Evolutionary conservation across 2,113 vertebrate genomes (phyloP), one percentile per base, ranked within the genome.

Genomic region (Nesogale talazaci): DNA sequence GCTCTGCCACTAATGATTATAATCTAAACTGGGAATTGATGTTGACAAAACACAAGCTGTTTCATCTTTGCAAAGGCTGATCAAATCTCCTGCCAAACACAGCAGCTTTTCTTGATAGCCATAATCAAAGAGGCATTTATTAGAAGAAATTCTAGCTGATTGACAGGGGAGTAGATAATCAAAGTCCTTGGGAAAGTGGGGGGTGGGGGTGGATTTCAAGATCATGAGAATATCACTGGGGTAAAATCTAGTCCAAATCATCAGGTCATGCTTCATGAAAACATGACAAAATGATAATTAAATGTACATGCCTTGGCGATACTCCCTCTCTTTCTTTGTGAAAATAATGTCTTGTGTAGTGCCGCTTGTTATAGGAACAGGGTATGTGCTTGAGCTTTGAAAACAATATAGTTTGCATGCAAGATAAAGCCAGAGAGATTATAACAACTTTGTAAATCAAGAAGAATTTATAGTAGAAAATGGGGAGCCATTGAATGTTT

Each of bases 41-140:
- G 90, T 95, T 97, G 96, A 97, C 96, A 98, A 97, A 97, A 97
- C 85, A 94, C 83, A 96, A 97, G 88, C 92, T 88, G 84, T 94
- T 94, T 89, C 17, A 25, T 75, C 90, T 94, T 80, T 85, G 93
- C 61, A 82, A 89, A 96, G 79, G 74, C 57, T 46, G 52, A 94
- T 91, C 86, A 81, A 89, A 83, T 89, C 59, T 40, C 36, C 77
- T 63, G n/a, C 7, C 19, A 5, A 94, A 90, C 80, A 38, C 40
- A 34, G 70, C 83, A 23, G 34, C 69, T 89, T 89, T 88, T 46
- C 22, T 59, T 69, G 31, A 79, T 82, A 82, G 23, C 38, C 36
- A 78, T 20, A 81, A 90, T 29, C 23, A 38, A 88, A 93, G 14
- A 16, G 17, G 57, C 5, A 27, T 8, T 87, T 79, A 84, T 22